Conservation (phyloP, 2,797 vertebrate species). For the Galagoides demidoff region DNA sequence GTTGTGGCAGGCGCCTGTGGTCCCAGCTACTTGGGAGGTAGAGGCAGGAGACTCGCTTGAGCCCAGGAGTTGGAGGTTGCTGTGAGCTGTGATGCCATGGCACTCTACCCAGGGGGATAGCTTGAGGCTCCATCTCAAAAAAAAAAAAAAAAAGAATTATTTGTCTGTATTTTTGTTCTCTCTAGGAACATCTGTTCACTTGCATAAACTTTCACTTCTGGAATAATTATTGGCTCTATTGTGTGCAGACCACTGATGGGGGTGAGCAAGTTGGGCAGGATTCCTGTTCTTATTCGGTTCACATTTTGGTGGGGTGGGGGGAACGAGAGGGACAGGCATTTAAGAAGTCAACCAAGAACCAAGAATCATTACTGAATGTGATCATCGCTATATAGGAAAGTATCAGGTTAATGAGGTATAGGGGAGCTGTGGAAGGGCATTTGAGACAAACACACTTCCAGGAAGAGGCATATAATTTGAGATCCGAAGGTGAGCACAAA, state of each 20-base stretch:
- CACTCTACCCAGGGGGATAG: no score
- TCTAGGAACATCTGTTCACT: not conserved
- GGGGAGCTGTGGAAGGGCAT: not conserved
- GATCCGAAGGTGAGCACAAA: not conserved
- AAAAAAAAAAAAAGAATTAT: not conserved
- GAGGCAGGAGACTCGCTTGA: no score
- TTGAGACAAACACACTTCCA: not conserved
- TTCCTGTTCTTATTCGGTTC: not conserved
- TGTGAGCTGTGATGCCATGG: no score
- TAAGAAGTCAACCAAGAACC: not conserved
- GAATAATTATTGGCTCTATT: not conserved
- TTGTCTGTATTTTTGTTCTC: not conserved
- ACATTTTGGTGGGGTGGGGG: accelerated
- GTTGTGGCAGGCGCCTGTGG: no score
- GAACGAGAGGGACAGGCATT: not conserved
- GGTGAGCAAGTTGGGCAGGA: not conserved
- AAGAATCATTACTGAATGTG: not conserved
- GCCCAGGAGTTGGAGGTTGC: no score
- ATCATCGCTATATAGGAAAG: not conserved
- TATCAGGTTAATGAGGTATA: not conserved
- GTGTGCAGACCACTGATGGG: no score
- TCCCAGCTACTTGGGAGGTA: no score
- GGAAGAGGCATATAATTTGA: not conserved
- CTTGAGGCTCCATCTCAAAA: no score
- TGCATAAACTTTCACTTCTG: not conserved